Percentiles rank a stretch among this genome's conserved stretches.
phyloP scores from a whole-genome alignment of 2,888 invertebrate genomes.

The Bibio marci region DNA sequence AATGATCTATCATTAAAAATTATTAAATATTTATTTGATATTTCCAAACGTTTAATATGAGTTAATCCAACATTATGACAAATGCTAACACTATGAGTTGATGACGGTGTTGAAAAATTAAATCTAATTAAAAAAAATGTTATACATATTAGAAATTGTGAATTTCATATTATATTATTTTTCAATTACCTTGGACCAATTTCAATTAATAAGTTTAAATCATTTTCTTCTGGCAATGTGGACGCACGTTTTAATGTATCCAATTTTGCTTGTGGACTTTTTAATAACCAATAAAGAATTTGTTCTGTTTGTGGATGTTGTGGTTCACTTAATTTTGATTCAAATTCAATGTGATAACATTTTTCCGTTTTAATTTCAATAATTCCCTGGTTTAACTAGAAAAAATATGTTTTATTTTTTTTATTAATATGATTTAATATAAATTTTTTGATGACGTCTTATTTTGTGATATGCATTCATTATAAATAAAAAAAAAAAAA shows the following conservation, averaged over 20 bases:
- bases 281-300: conserved; percentile 61
- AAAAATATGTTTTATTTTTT: not conserved
- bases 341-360: conserved; percentile 63
- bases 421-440: no score
- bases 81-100: conserved; percentile 91
- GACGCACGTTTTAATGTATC: conserved; percentile 37
- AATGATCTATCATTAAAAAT: conserved; percentile 27
- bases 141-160: not conserved
- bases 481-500: no score
- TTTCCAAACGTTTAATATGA: conserved; percentile 64
- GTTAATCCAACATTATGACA: conserved; percentile 67
- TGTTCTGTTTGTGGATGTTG: conserved; percentile 41
- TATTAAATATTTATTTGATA: conserved; percentile 59
- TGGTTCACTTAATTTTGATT: conserved; percentile 22
- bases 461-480: no score
- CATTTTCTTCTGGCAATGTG: conserved; percentile 28
- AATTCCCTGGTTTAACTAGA: conserved; percentile 28
- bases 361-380: conserved; percentile 46
- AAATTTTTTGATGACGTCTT: no score
- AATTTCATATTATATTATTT: not conserved
- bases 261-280: conserved; percentile 43
- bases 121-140: conserved; percentile 36
- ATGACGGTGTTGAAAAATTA: conserved; percentile 89
- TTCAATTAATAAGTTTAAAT: conserved; percentile 47
- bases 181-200: conserved; percentile 63